Conservation (phyloP, 2,888 invertebrate genomes). For the Stenolophus ochropezus region DNA sequence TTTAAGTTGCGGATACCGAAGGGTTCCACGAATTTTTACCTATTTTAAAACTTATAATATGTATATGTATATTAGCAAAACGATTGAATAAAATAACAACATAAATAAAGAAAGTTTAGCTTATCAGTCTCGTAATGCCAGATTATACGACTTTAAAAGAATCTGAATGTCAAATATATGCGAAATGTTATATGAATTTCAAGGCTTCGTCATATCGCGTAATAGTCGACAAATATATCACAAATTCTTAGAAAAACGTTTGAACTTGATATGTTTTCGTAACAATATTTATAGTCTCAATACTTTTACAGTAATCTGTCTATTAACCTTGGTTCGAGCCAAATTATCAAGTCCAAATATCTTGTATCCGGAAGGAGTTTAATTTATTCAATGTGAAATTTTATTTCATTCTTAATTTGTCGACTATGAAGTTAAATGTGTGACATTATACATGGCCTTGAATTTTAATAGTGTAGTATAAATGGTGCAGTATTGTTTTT, state of each 20-base stretch:
- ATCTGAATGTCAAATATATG: constrained; percentile 47
- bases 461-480: constrained; percentile 12
- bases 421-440: background rate
- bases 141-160: constrained; percentile 35
- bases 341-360: background rate
- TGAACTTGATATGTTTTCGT: background rate
- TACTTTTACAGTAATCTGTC: constrained; percentile 1
- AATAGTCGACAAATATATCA: constrained; percentile 37
- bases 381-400: constrained; percentile 5
- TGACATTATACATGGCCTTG: background rate
- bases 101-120: background rate
- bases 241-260: constrained; percentile 13
- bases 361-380: background rate
- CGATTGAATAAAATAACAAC: background rate
- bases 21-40: no score
- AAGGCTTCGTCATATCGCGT: constrained; percentile 34
- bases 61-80: background rate
- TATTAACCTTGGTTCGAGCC: background rate
- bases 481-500: constrained; percentile 6
- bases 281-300: constrained; percentile 6
- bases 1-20: no score
- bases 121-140: background rate
- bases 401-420: constrained; percentile 1
- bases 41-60: no score
- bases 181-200: constrained; percentile 40